Base-by-base conservation (phyloP, 2,888 invertebrate genomes). In the Monoplex corrugatus region DNA sequence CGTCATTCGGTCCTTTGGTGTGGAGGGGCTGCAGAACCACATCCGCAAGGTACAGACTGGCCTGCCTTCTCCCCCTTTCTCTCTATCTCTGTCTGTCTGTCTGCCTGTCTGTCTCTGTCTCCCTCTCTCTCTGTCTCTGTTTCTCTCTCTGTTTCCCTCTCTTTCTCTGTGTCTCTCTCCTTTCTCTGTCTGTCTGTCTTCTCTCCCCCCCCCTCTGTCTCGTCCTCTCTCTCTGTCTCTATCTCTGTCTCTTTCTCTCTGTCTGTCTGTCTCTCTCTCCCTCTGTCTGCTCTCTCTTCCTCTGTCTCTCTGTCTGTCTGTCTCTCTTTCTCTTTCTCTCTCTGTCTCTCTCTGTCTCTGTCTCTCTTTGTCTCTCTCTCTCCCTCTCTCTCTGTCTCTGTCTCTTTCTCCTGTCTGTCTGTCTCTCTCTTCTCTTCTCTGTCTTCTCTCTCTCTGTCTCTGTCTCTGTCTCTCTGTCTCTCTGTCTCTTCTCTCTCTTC, bases 1-100 rank as follows among this genome's bases (percentile, higher is more conserved):
- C 95, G 99, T 99, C 0, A 97, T 99, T n/a, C 97, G 99, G 80
- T 98, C 98, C 94, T 99, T 97, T 94, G 99, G 99, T 13, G 97
- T 99, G 28, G 97, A 97, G 90, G 99, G 99, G 0, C 96, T 99
- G 0, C 99, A 99, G 95, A 98, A 98, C 92, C 99, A 99, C 95
- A 98, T 99, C 93, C 97, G 99, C 92, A 98, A 98, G 97, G 98
- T 98, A 96, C 68, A 8, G 68, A 8, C 38, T n/a, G n/a, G n/a
- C n/a, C n/a, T n/a, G n/a, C n/a, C n/a, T 75, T 35, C 75, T 75
- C n/a, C 35, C 75, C 75, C n/a, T n/a, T n/a, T n/a, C n/a, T n/a
- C n/a, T n/a, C 50, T 19, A 50, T 19, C 50, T 50, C 8, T 19
- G 50, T 50, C 50, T 50, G 10, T 50, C 50, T 50, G 10, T 50